phyloP scores from a whole-genome alignment of 2,113 vertebrate species.

The Smithornis capensis region DNA sequence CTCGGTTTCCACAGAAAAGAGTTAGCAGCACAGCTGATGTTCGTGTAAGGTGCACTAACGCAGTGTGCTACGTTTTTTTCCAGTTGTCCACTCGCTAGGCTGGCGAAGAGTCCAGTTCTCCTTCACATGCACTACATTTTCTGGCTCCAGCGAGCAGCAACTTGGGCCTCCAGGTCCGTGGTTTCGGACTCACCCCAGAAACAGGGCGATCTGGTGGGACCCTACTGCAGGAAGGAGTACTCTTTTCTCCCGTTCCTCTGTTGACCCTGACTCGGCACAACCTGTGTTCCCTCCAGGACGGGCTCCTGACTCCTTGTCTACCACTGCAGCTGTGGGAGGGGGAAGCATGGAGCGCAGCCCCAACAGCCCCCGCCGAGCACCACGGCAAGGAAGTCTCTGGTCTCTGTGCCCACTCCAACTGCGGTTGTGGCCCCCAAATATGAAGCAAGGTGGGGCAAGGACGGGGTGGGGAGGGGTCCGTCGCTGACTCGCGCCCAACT shows the following conservation, averaged over 20 bases:
- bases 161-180: not conserved
- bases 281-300: not conserved
- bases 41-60: not conserved
- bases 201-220: not conserved
- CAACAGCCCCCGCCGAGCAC: not conserved
- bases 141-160: not conserved
- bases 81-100: not conserved
- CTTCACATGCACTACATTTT: not conserved
- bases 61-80: not conserved
- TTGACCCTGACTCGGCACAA: not conserved
- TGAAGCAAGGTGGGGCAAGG: not conserved
- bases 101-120: not conserved
- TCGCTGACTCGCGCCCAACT: not conserved
- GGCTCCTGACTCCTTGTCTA: not conserved
- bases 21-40: not conserved
- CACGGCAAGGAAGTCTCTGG: not conserved
- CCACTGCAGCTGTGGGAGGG: not conserved
- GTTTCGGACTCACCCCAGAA: not conserved
- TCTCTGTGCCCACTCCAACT: not conserved
- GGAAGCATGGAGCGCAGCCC: not conserved
- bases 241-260: not conserved
- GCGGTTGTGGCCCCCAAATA: no score
- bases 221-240: no score
- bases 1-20: not conserved
- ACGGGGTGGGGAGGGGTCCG: not conserved